Base-by-base conservation (phyloP, 2,113 vertebrate species). In the Ammodytes dubius region DNA sequence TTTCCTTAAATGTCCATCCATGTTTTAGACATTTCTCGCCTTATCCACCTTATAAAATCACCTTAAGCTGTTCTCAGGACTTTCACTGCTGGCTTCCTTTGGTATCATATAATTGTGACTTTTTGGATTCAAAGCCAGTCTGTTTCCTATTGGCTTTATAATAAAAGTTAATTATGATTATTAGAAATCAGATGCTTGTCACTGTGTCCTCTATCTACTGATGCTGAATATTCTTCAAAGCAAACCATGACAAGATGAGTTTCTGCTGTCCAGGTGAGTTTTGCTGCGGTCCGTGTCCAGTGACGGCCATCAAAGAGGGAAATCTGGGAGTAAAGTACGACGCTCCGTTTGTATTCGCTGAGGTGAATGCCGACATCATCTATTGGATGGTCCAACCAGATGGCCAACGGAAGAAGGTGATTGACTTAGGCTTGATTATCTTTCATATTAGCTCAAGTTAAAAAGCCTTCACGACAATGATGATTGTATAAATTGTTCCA, bases 211-310 rank as follows among this genome's bases (percentile, higher is more conserved):
- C 2, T 6, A 12, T 50, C 4, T 57, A 37, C 39, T 5, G 10
- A 7, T 45, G 9, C 39, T 14, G 4, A 13, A 67, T 37, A 39
- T 37, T 6, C 1, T 13, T 82, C 0, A 35, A 57, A 11, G 4
- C 61, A 35, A 27, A 35, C 3, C 10, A 7, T 13, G 17, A 7
- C 52, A 40, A 7, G 8, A 54, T 42, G 0, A 13, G 15, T 7
- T 7, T 76, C 14, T 67, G 11, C 70, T 57, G n/a, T 19, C 35
- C 65, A 96, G 95, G 94, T 12, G 87, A 90, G 70, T 96, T 72
- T 72, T 93, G 95, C 77, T 96, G 95, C 40, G 95, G 95, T 27
- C 95, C 95, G 2, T 96, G 95, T 82, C 95, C 95, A 2, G 94
- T 96, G 49, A 70, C 9, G 0, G 95, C 95, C 5, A 85, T 96